Base-by-base conservation (phyloP, 1,140 invertebrate species). In the Batillaria attramentaria region DNA sequence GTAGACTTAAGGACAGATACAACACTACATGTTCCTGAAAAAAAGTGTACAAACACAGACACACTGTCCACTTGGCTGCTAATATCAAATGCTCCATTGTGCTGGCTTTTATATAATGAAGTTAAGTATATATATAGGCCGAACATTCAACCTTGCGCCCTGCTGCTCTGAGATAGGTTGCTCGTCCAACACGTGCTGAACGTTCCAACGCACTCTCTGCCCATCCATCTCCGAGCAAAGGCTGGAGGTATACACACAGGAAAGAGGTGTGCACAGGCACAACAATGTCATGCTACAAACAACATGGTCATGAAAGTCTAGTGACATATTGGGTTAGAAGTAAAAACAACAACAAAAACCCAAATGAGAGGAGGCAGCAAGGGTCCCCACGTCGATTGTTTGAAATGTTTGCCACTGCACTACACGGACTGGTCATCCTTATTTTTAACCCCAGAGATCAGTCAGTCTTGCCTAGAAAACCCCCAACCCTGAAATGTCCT, bases 201-300 rank as follows among this genome's bases (percentile, higher is more conserved):
- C 46, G 72, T 46, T 74, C 72, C 50, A 74, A 35, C 13, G 0
- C 4, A 74, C 50, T 74, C 35, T 74, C 54, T 60, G 72, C 20
- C 72, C 72, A 74, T 13, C 54, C 35, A 50, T 74, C 46, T 74
- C 46, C 72, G n/a, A 24, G 60, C 46, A 74, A 43, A 37, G 72
- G 72, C 72, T 74, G 72, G 1, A n/a, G 43, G 41, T 41, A 33
- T 16, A 43, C 1, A 72, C n/a, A 35, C 6, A 46, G 70, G 5
- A 50, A 72, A 46, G 10, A 62, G 1, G 10, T 18, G 1, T 31
- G 13, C 31, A 13, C 31, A 33, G 24, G 31, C 6, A 2, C 24
- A 24, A 28, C 24, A 8, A 13, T 68, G 10, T 33, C 31, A 33
- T 16, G 3, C 0, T 39, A 33, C 13, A 39, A 2, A 1, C 20